A percentile compares a stretch with the other conserved stretches of the same genome.
phyloP scores from a whole-genome alignment of 2,888 invertebrate genomes.

The Subacronicta megacephala region DNA sequence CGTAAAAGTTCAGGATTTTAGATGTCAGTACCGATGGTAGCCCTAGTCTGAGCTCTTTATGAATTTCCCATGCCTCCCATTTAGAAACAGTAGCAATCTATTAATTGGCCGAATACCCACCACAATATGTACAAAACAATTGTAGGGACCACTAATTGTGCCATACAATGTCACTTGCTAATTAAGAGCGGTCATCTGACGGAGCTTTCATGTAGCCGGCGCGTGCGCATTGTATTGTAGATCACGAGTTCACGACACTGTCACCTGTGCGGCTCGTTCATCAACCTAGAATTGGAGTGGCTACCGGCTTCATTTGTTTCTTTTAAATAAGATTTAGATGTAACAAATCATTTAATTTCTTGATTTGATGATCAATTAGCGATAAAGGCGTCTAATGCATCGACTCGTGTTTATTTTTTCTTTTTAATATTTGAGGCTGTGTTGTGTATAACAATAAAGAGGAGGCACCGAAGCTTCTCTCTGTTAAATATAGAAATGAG shows the following conservation, averaged over 20 bases:
- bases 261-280: conserved; percentile 36
- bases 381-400: neutral
- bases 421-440: too few relatives aligned
- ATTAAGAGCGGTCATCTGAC: conserved; percentile 63
- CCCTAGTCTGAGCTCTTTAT: too few relatives aligned
- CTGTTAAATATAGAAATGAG: too few relatives aligned
- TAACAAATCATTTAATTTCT: neutral
- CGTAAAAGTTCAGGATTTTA: too few relatives aligned
- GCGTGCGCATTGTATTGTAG: conserved; percentile 63
- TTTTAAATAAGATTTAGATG: neutral
- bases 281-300: conserved; percentile 16
- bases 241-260: conserved; percentile 62
- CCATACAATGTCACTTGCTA: conserved; percentile 70
- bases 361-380: neutral
- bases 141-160: conserved; percentile 59
- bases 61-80: conserved; percentile 22
- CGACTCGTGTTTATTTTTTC: too few relatives aligned
- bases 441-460: too few relatives aligned
- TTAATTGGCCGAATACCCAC: conserved; percentile 52
- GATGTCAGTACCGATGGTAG: too few relatives aligned
- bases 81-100: conserved; percentile 11
- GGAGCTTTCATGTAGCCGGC: conserved; percentile 60
- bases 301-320: neutral
- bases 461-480: too few relatives aligned
- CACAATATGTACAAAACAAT: conserved; percentile 32